Conservation (phyloP, 2,113 vertebrate genomes). For the Notothenia coriiceps region DNA sequence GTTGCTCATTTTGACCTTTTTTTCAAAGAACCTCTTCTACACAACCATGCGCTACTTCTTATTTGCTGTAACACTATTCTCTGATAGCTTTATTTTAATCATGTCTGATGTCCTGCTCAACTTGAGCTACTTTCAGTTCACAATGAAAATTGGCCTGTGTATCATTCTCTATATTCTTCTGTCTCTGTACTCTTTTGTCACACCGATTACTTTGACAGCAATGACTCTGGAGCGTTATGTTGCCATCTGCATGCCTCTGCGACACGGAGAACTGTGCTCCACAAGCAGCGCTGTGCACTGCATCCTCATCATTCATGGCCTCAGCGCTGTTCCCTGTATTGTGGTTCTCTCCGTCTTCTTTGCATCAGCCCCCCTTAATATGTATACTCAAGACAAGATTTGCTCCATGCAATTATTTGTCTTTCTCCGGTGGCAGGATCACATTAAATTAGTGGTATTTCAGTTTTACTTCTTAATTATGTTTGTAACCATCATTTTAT, state of each 20-base stretch:
- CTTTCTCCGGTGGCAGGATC: conserved; percentile 50
- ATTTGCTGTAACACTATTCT: conserved; percentile 60
- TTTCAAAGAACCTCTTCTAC: conserved; percentile 59
- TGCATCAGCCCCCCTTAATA: not conserved
- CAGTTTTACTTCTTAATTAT: conserved; percentile 70
- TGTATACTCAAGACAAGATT: not conserved
- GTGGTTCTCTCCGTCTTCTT: conserved; percentile 18
- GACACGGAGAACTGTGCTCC: conserved; percentile 62
- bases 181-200: conserved; percentile 19
- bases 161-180: not conserved
- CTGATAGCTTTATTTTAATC: conserved; percentile 52
- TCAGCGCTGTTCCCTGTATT: conserved; percentile 41
- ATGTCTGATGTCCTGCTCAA: conserved; percentile 37
- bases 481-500: conserved; percentile 54
- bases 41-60: conserved; percentile 70
- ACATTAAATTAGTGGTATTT: conserved; percentile 36
- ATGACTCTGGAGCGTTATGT: conserved; percentile 74
- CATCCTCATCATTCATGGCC: conserved; percentile 55
- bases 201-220: conserved; percentile 59
- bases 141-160: conserved; percentile 41
- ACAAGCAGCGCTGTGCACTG: not conserved
- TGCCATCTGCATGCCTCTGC: conserved; percentile 70
- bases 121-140: accelerated
- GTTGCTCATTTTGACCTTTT: conserved; percentile 52
- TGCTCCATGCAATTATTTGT: conserved; percentile 49